Conservation (phyloP, 2,113 vertebrate species). For the Corydoras maculifer region DNA sequence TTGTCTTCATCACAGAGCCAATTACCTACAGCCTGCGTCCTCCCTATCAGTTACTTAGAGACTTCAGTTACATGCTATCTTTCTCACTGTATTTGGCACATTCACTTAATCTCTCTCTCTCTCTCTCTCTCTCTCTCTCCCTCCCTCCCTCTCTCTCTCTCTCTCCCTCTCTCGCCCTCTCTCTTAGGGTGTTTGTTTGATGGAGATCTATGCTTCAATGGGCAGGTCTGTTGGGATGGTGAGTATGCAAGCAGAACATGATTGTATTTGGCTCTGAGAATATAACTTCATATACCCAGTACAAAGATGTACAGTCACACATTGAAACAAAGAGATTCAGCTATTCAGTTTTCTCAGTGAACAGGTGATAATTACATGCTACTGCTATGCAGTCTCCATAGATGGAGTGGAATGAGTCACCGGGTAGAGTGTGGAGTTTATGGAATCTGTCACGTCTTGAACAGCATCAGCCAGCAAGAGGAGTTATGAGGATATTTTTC, state of each 20-base stretch:
- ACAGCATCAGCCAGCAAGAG: too few species aligned
- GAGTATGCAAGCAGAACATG: constrained; percentile 24
- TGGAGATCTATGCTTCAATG: constrained; percentile 30
- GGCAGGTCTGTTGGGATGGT: constrained; percentile 42
- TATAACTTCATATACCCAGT: neutral
- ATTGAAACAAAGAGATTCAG: too few species aligned
- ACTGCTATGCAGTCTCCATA: too few species aligned
- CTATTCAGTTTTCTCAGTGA: too few species aligned
- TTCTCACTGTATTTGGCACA: neutral
- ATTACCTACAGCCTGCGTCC: constrained; percentile 2
- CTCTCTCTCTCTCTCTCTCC: constrained; percentile 1
- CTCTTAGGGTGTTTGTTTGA: constrained; percentile 42
- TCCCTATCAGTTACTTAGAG: constrained; percentile 10
- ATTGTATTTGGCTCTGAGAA: neutral
- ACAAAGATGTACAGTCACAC: neutral
- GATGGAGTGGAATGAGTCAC: too few species aligned
- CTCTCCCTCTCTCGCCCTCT: neutral
- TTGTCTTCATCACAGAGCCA: constrained; percentile 1
- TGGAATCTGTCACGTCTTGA: too few species aligned
- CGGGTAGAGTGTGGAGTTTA: too few species aligned
- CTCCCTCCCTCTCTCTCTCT: neutral
- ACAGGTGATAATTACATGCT: too few species aligned
- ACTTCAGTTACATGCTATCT: constrained; percentile 7
- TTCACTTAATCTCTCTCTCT: neutral
- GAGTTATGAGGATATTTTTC: too few species aligned